Evolutionary conservation across 2,888 invertebrate species (phyloP), one percentile per base, ranked within the genome.

Genomic region (Tenthredo mesomela): DNA sequence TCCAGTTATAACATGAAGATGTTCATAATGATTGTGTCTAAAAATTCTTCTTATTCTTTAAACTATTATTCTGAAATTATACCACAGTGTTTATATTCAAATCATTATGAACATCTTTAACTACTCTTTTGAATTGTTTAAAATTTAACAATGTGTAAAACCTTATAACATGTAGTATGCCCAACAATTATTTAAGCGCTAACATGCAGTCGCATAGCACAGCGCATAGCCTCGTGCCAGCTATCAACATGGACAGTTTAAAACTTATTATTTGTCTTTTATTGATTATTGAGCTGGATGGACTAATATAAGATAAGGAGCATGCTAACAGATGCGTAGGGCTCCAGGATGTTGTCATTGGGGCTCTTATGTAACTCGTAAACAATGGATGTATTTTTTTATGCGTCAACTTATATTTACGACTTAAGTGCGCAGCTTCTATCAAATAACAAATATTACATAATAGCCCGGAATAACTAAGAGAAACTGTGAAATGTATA

Each of bases 401-500:
- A 37, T 58, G 10, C 4, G 40, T 54, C 33, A 54, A 50, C 25
- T 50, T 54, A 77, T 18, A 47, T 33, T 29, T 54, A 77, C 29
- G 29, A 50, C 50, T 77, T 18, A 21, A 37, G 9, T 9, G 15
- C 47, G 15, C 47, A 50, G 47, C 21, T 2, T 37, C 9, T 29
- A 37, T n/a, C 10, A 50, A 82, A 70, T 12, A 82, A 67, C n/a
- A 71, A 54, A 85, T 82, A 87, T 86, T 88, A 87, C 91, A 91
- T 91, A 91, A 92, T 90, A 91, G 91, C 91, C 90, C 91, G 89
- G 90, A 91, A 86, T 86, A 89, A 89, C 89, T 85, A 88, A 89
- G 88, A 91, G 92, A 92, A 92, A 92, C 91, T 92, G 92, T 92
- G 92, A 92, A 92, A 92, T 92, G 91, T 91, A 90, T 90, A 88